A percentile compares a stretch with the other conserved stretches of the same genome.
These are phyloP conservation scores for Thaumetopoea pityocampa DNA, from an alignment of 1,140 invertebrate genomes.

Conservation along the genomic window DNA sequence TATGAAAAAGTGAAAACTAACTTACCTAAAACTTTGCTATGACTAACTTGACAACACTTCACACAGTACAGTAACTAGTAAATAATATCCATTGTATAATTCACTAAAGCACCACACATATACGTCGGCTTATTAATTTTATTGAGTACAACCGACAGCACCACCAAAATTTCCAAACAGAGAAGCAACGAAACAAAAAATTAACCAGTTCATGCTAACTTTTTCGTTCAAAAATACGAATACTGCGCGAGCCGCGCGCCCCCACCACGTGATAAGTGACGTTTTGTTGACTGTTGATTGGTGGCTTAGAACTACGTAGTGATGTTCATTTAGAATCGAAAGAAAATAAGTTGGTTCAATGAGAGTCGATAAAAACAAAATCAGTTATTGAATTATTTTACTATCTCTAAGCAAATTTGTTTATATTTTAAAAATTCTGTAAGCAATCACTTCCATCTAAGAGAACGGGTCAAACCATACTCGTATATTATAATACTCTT, in stretches of 20 bases:
- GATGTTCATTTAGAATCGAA: no score
- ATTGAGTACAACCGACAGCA: conserved; percentile 14
- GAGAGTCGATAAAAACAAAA: no score
- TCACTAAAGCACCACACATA: conserved; percentile 26
- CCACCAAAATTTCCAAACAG: conserved; percentile 16
- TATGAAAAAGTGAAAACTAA: conserved; percentile 18
- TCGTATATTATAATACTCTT: no score
- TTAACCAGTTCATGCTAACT: conserved; percentile 6
- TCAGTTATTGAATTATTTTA: no score
- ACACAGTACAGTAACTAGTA: conserved; percentile 16
- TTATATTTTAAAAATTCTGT: no score
- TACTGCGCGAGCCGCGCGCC: conserved; percentile 2
- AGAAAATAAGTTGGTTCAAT: no score
- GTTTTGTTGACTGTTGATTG: conserved; percentile 11
- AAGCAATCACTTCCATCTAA: no score
- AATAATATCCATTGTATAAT: conserved; percentile 30
- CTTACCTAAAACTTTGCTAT: conserved; percentile 22
- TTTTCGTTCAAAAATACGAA: conserved; percentile 15
- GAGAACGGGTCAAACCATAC: no score
- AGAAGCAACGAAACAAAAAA: conserved; percentile 19
- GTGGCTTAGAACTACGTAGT: no score
- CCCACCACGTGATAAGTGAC: conserved; percentile 17
- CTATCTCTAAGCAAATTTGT: no score
- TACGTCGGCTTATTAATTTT: conserved; percentile 23
- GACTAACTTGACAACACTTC: conserved; percentile 18